phyloP scores from a whole-genome alignment of 2,113 vertebrate species.

The Peromyscus californicus region DNA sequence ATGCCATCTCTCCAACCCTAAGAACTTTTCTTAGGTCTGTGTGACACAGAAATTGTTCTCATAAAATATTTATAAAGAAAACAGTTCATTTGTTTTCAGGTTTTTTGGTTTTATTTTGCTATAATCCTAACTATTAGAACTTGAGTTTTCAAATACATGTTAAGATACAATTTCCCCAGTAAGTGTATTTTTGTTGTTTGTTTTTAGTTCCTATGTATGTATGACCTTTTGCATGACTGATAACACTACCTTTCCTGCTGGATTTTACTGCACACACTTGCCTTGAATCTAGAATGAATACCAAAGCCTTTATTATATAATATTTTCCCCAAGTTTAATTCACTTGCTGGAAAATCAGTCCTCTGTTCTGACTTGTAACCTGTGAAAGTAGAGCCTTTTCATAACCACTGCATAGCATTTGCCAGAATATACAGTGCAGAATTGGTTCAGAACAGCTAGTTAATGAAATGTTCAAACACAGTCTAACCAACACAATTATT shows the following conservation, averaged over 20 bases:
- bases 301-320: not conserved
- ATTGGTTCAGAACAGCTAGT: not conserved
- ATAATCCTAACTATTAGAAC: not conserved
- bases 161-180: not conserved
- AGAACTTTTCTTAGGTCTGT: not conserved
- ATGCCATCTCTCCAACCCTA: not conserved
- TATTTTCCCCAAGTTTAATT: not conserved
- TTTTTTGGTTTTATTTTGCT: not conserved
- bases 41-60: not conserved
- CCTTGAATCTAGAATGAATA: not conserved
- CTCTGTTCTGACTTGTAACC: not conserved
- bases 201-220: not conserved
- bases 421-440: not conserved
- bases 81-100: not conserved
- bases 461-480: not conserved
- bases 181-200: not conserved
- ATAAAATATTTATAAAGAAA: conserved; percentile 37
- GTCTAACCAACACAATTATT: rapidly evolving
- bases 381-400: not conserved
- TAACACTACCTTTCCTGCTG: not conserved
- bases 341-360: conserved; percentile 24
- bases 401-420: not conserved
- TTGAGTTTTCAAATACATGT: not conserved
- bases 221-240: not conserved
- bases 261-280: not conserved